These are phyloP conservation scores for Thereuonema tuberculata DNA, from an alignment of 1,140 invertebrate species.

Conservation along the genomic window DNA sequence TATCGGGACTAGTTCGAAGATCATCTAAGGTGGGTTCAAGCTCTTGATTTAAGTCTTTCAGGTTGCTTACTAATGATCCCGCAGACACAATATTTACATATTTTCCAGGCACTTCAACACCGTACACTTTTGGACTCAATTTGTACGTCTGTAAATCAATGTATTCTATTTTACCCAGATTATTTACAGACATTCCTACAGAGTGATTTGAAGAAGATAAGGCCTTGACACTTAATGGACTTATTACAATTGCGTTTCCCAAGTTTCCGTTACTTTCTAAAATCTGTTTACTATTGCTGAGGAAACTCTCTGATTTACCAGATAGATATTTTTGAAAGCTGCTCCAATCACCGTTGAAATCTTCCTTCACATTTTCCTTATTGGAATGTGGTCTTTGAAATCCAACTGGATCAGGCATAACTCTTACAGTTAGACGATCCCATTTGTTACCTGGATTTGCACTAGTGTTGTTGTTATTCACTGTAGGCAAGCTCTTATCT, in stretches of 20 bases:
- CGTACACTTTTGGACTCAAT: slow-evolving; percentile 18
- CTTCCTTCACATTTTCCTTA: not conserved
- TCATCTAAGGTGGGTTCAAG: not conserved
- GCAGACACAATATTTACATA: too few species aligned
- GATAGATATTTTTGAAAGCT: not conserved
- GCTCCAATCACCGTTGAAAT: not conserved
- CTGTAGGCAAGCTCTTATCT: not conserved
- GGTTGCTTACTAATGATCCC: too few species aligned
- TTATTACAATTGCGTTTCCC: too few species aligned
- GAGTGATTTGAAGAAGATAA: too few species aligned
- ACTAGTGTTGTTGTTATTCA: not conserved
- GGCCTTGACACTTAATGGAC: too few species aligned
- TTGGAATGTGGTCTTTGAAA: slow-evolving; percentile 5
- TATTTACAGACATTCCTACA: too few species aligned
- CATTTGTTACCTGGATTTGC: not conserved
- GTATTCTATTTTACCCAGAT: too few species aligned
- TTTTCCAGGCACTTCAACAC: slow-evolving; percentile 13
- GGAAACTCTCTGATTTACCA: too few species aligned
- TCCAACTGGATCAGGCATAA: slow-evolving; percentile 35
- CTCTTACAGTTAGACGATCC: slow-evolving; percentile 35
- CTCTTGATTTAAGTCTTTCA: too few species aligned
- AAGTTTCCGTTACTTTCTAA: too few species aligned
- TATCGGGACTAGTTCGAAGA: not conserved
- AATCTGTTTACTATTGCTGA: too few species aligned
- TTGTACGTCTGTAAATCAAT: slow-evolving; percentile 12